phyloP scores from a whole-genome alignment of 2,888 invertebrate genomes.

The Cheiracanthium punctorium region DNA sequence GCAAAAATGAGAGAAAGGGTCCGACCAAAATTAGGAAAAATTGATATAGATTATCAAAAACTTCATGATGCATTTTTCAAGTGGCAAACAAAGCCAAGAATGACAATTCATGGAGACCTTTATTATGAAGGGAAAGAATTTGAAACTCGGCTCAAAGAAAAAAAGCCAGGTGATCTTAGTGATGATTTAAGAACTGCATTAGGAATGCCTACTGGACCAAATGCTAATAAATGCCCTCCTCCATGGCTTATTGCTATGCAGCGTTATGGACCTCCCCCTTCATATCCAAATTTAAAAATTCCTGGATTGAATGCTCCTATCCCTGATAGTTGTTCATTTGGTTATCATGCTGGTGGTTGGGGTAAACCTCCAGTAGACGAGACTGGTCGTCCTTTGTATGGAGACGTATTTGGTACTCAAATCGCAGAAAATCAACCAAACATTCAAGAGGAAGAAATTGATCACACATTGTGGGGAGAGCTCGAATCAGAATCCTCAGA shows the following conservation, averaged over 20 bases:
- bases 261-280: conserved; percentile 98
- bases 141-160: conserved; percentile 96
- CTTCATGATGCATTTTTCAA: conserved; percentile 99
- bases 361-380: conserved; percentile 99
- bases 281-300: conserved; percentile 92
- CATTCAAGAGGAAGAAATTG: conserved; percentile 90
- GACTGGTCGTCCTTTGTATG: conserved; percentile 96
- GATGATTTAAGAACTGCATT: conserved; percentile 96
- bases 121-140: conserved; percentile 99
- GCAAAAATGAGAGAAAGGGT: conserved; percentile 98
- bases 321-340: conserved; percentile 97
- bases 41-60: conserved; percentile 99
- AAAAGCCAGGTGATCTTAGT: conserved; percentile 97
- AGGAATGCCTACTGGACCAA: conserved; percentile 98
- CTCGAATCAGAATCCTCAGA: conserved; percentile 92
- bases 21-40: conserved; percentile 98
- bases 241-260: conserved; percentile 99
- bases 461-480: conserved; percentile 97
- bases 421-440: conserved; percentile 77
- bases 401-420: conserved; percentile 95
- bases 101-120: conserved; percentile 99
- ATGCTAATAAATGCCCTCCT: conserved; percentile 83
- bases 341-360: conserved; percentile 99
- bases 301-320: conserved; percentile 92
- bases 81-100: conserved; percentile 99